phyloP scores from a whole-genome alignment of 2,888 invertebrate species.

The Pantelozetes paolii region DNA sequence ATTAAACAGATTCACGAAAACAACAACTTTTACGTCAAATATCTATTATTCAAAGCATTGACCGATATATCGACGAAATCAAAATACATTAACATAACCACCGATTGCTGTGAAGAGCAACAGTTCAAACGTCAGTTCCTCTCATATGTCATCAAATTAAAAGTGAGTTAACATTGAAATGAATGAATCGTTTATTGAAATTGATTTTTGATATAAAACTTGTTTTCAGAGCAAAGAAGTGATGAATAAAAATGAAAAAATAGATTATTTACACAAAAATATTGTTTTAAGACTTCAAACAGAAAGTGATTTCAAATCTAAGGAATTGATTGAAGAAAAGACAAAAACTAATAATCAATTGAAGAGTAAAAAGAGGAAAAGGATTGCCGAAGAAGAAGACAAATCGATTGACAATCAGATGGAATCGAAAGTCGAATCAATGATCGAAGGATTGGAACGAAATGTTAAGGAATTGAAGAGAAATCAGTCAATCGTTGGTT shows the following conservation, averaged over 20 bases:
- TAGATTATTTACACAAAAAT: constrained; percentile 9
- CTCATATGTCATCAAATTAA: neutral
- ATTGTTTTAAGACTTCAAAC: neutral
- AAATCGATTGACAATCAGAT: too few species aligned
- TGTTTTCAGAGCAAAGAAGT: neutral
- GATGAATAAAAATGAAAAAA: constrained; percentile 15
- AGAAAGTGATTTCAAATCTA: neutral
- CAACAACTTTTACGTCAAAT: constrained; percentile 2
- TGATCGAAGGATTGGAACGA: too few species aligned
- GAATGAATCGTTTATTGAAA: neutral
- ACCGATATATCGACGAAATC: constrained; percentile 1
- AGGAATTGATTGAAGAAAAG: neutral
- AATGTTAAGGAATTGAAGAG: too few species aligned
- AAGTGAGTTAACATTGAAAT: constrained; percentile 7
- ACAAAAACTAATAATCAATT: neutral
- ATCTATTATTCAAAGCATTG: neutral
- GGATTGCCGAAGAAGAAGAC: neutral
- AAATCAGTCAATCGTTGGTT: too few species aligned
- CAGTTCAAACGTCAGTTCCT: neutral
- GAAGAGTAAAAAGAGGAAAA: neutral
- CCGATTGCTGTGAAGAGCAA: neutral
- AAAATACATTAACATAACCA: neutral
- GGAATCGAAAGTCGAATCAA: too few species aligned
- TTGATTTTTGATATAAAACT: neutral
- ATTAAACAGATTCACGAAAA: neutral